Conservation (phyloP, 2,888 invertebrate genomes). For the Netelia inedita region DNA sequence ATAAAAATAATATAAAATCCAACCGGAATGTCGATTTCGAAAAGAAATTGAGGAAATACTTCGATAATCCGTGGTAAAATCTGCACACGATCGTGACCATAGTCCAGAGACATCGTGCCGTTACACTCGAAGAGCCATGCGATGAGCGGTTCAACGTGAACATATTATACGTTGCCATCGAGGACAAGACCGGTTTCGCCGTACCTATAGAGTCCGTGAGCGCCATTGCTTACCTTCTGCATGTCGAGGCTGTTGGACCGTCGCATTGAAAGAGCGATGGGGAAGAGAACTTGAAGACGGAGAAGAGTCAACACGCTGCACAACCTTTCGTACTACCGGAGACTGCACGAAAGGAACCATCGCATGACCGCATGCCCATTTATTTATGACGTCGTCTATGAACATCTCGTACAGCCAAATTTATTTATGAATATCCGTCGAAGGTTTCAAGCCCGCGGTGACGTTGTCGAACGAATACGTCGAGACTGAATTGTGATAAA, state of each 20-base stretch:
- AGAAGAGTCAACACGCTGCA: constrained; percentile 32
- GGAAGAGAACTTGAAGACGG: not conserved
- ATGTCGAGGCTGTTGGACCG: constrained; percentile 11
- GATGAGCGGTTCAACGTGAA: constrained; percentile 2
- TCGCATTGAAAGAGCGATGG: constrained; percentile 8
- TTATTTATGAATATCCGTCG: too few relatives aligned
- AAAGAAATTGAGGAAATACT: not conserved
- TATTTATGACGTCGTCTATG: constrained; percentile 38
- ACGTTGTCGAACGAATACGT: too few relatives aligned
- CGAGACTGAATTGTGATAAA: too few relatives aligned
- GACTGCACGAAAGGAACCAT: constrained; percentile 5
- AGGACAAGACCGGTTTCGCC: constrained; percentile 33
- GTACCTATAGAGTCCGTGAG: constrained; percentile 11
- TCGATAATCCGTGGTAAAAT: not conserved
- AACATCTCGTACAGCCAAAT: not conserved
- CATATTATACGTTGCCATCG: constrained; percentile 9
- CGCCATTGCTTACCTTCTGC: constrained; percentile 31
- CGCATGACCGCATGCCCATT: constrained; percentile 22
- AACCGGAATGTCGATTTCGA: not conserved
- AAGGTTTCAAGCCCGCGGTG: too few relatives aligned
- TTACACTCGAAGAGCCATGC: constrained; percentile 7
- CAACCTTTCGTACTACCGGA: constrained; percentile 41
- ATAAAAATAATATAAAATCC: too few relatives aligned
- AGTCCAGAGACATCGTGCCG: constrained; percentile 9
- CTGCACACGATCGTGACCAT: not conserved